These are phyloP conservation scores for Sesia apiformis DNA, from an alignment of 2,888 invertebrate species.

Conservation along the genomic window DNA sequence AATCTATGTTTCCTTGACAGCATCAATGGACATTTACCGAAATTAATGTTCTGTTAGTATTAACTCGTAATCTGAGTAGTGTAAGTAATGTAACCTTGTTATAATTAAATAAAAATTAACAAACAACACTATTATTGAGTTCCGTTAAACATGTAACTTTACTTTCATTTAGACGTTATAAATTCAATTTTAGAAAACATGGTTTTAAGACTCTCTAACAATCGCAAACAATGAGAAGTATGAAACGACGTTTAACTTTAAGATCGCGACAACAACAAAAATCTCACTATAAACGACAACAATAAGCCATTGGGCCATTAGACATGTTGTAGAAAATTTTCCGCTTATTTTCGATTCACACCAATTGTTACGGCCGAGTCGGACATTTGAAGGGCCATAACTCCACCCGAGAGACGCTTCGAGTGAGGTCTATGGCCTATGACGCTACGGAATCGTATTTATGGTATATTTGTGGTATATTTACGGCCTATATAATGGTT, in stretches of 20 bases:
- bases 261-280: slow-evolving; percentile 25
- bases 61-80: too few relatives aligned
- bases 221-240: too few relatives aligned
- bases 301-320: slow-evolving; percentile 72
- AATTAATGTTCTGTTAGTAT: too few relatives aligned
- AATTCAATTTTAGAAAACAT: too few relatives aligned
- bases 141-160: too few relatives aligned
- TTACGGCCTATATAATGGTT: slow-evolving; percentile 57
- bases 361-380: slow-evolving; percentile 56
- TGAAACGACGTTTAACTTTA: not conserved
- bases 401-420: slow-evolving; percentile 43
- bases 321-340: slow-evolving; percentile 67
- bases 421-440: slow-evolving; percentile 68
- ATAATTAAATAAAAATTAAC: too few relatives aligned
- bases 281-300: slow-evolving; percentile 48
- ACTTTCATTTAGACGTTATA: too few relatives aligned
- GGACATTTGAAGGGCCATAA: slow-evolving; percentile 53
- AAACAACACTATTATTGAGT: not conserved
- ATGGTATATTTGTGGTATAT: slow-evolving; percentile 48
- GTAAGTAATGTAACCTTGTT: too few relatives aligned
- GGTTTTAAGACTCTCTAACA: too few relatives aligned
- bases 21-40: too few relatives aligned
- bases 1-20: too few relatives aligned
- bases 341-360: slow-evolving; percentile 71
- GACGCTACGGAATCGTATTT: slow-evolving; percentile 45